A percentile compares a stretch with the other conserved stretches of the same genome.
These are phyloP conservation scores for Scomber scombrus DNA, from an alignment of 2,113 vertebrate species.

Conservation along the genomic window DNA sequence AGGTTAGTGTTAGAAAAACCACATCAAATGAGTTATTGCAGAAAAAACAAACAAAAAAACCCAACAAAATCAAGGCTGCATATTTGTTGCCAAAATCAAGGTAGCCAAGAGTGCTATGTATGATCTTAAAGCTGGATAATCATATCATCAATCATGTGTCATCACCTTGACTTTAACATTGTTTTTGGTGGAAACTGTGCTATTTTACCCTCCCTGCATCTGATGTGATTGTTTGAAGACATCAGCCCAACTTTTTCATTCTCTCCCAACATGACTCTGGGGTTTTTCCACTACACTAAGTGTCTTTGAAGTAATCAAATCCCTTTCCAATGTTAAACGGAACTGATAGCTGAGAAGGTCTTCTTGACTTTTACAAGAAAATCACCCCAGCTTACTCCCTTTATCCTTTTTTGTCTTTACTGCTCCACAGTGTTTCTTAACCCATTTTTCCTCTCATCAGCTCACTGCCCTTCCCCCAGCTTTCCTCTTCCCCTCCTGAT, in stretches of 20 bases:
- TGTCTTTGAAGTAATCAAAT: constrained; percentile 70
- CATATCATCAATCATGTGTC: too few relatives aligned
- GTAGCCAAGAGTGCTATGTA: not conserved
- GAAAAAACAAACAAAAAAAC: too few relatives aligned
- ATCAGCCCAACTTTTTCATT: constrained; percentile 47
- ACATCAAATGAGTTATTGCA: not conserved
- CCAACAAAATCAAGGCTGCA: not conserved
- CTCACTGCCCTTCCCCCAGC: not conserved
- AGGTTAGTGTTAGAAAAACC: not conserved
- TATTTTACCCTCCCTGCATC: constrained; percentile 24
- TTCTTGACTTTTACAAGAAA: constrained; percentile 62
- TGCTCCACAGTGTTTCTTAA: constrained; percentile 11
- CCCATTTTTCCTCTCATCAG: constrained; percentile 22
- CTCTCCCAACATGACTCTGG: constrained; percentile 56
- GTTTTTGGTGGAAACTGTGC: constrained; percentile 35
- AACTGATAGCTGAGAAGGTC: constrained; percentile 57
- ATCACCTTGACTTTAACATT: constrained; percentile 58
- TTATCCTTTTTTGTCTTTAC: constrained; percentile 17
- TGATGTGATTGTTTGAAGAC: constrained; percentile 58
- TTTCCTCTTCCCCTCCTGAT: not conserved
- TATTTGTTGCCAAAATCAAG: constrained; percentile 7
- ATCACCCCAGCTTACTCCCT: constrained; percentile 30
- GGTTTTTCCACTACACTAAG: constrained; percentile 42
- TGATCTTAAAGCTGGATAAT: constrained; percentile 15
- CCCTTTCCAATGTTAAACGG: constrained; percentile 55